Conservation (phyloP, 2,797 vertebrate genomes). For the Sebastes taczanowskii region DNA sequence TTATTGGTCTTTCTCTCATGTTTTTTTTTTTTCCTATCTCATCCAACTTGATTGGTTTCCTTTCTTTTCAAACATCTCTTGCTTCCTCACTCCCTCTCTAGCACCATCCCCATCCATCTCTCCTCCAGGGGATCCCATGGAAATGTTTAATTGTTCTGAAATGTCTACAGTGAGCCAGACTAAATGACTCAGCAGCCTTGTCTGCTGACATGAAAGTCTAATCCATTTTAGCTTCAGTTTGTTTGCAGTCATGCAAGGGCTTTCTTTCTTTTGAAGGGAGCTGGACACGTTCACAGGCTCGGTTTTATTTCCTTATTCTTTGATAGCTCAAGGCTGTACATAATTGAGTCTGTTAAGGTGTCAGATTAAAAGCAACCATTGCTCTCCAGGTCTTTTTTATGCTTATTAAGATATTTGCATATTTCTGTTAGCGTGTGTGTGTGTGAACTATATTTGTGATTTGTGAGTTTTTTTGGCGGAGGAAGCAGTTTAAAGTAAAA, state of each 20-base stretch:
- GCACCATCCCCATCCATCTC: background rate
- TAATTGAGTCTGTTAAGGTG: constrained; percentile 30
- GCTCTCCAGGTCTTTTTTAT: constrained; percentile 3
- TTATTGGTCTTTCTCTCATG: background rate
- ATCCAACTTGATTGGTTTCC: constrained; percentile 14
- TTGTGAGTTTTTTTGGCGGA: background rate
- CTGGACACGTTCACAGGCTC: background rate
- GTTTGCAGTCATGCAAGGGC: constrained; percentile 47
- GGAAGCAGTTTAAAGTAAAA: background rate
- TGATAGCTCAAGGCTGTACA: constrained; percentile 27
- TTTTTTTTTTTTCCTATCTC: background rate
- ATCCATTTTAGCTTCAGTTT: constrained; percentile 38
- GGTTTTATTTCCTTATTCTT: constrained; percentile 31
- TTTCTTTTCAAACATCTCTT: constrained; percentile 26
- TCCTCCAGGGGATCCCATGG: constrained; percentile 37
- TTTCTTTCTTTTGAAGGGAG: constrained; percentile 28
- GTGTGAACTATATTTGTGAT: too few relatives aligned
- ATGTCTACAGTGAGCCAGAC: constrained; percentile 43
- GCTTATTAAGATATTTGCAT: background rate
- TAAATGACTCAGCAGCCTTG: constrained; percentile 60
- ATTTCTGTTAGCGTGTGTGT: background rate
- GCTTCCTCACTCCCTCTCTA: constrained; percentile 1
- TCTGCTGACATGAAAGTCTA: constrained; percentile 42
- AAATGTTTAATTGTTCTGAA: constrained; percentile 69
- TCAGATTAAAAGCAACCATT: constrained; percentile 33